These are phyloP conservation scores for Tympanuchus pallidicinctus DNA, from an alignment of 2,113 vertebrate species.

Conservation along the genomic window DNA sequence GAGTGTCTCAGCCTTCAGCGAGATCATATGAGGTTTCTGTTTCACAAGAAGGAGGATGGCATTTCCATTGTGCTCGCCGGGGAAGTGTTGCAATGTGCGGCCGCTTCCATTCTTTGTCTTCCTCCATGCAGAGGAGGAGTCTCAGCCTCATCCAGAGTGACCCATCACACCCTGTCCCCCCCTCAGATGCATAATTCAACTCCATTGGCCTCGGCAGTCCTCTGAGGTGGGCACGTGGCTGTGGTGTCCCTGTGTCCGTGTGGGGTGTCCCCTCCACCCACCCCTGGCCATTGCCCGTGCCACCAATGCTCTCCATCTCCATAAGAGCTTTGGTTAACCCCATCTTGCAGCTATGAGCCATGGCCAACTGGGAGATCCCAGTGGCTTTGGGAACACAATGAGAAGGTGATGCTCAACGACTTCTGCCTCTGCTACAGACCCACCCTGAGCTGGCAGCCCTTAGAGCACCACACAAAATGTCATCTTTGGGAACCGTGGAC, in stretches of 20 bases:
- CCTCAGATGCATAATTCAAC: neutral
- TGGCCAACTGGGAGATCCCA: fast-evolving
- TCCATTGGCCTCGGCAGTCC: neutral
- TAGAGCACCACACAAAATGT: neutral
- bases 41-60: constrained; percentile 68
- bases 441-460: neutral
- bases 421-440: neutral
- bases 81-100: constrained; percentile 61
- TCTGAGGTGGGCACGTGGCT: neutral
- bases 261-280: neutral
- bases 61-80: constrained; percentile 70
- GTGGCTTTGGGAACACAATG: fast-evolving
- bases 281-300: neutral
- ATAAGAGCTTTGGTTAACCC: neutral
- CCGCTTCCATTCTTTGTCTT: constrained; percentile 70
- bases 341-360: neutral
- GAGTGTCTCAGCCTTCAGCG: constrained; percentile 55
- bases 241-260: neutral
- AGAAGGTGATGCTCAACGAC: neutral
- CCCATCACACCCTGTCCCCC: constrained; percentile 7
- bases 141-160: constrained; percentile 60
- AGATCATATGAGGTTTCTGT: constrained; percentile 70
- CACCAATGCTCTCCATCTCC: fast-evolving
- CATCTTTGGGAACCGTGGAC: neutral
- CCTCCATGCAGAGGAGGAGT: constrained; percentile 69